These are phyloP conservation scores for Gisinianus flammeolus DNA, from an alignment of 2,888 invertebrate genomes.

Conservation along the genomic window DNA sequence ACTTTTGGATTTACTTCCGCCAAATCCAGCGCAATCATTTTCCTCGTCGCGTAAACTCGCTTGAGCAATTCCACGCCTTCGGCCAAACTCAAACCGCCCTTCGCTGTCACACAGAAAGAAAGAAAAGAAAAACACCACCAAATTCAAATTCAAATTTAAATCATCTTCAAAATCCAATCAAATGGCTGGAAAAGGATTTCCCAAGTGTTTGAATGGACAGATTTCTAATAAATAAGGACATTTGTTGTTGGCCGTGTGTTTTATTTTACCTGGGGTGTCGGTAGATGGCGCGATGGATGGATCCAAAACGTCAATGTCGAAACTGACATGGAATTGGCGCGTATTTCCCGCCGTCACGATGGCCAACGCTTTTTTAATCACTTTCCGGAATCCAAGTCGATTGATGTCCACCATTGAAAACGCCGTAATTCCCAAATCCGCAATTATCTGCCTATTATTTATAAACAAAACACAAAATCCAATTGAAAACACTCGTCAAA, in stretches of 20 bases:
- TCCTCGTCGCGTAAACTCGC: conserved; percentile 73
- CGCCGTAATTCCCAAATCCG: conserved; percentile 78
- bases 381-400: conserved; percentile 76
- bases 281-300: conserved; percentile 64
- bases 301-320: conserved; percentile 71
- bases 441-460: conserved; percentile 74
- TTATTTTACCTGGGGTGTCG: conserved; percentile 63
- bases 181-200: no score
- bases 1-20: conserved; percentile 90
- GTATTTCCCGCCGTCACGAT: conserved; percentile 73
- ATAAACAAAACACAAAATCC: conserved; percentile 27
- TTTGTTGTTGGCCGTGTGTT: no score
- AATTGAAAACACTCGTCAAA: background rate
- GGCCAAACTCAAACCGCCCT: conserved; percentile 80
- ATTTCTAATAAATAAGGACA: no score
- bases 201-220: no score
- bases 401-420: conserved; percentile 87
- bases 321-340: conserved; percentile 84
- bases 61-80: conserved; percentile 84
- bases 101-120: conserved; percentile 65
- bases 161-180: no score
- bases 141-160: background rate
- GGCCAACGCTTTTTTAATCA: conserved; percentile 75
- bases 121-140: background rate
- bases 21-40: conserved; percentile 80